Conservation (phyloP, 2,888 invertebrate genomes). For the Lucinisca nassula region DNA sequence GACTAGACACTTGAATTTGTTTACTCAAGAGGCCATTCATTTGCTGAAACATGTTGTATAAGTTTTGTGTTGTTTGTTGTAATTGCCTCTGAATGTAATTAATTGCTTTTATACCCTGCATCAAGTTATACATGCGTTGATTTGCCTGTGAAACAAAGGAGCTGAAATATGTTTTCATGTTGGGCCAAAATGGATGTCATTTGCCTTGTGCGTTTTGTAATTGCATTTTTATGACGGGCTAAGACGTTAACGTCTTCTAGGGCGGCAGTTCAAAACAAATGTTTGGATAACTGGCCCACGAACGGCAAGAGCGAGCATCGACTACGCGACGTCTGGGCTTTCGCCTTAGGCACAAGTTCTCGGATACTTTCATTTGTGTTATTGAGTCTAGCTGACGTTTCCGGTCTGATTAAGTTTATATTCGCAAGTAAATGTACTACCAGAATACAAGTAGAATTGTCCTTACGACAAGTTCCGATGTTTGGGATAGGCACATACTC, state of each 20-base stretch:
- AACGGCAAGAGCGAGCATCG: slow-evolving; percentile 21
- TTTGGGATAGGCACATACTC: background rate
- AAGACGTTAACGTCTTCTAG: slow-evolving; percentile 45
- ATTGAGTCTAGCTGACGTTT: background rate
- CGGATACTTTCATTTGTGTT: background rate
- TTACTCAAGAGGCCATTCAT: background rate
- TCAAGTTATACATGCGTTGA: slow-evolving; percentile 22
- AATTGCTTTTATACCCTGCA: slow-evolving; percentile 21
- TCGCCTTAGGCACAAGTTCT: background rate
- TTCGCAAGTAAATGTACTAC: background rate
- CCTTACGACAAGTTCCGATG: slow-evolving; percentile 4
- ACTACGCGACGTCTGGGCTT: background rate
- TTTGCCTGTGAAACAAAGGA: slow-evolving; percentile 30
- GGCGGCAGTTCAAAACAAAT: slow-evolving; percentile 35
- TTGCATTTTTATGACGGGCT: slow-evolving; percentile 17
- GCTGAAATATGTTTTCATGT: slow-evolving; percentile 14
- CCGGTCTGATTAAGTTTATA: background rate
- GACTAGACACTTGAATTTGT: background rate
- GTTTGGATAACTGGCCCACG: slow-evolving; percentile 24
- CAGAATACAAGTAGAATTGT: background rate
- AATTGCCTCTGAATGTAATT: background rate
- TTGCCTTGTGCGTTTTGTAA: background rate
- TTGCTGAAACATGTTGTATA: background rate
- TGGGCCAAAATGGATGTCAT: background rate
- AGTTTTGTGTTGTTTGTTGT: background rate